A percentile compares a stretch with the other conserved stretches of the same genome.
These are phyloP conservation scores for Anthoptus insignis DNA, from an alignment of 2,888 invertebrate genomes.

Conservation along the genomic window DNA sequence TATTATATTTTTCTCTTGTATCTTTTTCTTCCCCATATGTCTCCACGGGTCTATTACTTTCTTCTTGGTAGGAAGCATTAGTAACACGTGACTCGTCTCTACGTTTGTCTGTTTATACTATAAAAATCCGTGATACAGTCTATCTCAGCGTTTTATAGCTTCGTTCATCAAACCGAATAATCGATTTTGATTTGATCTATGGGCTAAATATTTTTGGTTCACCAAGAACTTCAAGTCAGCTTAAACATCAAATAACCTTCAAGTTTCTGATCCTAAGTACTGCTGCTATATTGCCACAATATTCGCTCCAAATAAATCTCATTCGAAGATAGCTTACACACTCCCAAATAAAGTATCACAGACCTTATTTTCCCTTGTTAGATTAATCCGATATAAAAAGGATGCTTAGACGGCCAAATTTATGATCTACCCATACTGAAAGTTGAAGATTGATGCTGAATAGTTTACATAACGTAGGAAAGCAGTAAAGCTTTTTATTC, in stretches of 20 bases:
- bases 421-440: conserved; percentile 13
- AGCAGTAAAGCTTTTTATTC: not conserved
- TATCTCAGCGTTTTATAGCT: too few species aligned
- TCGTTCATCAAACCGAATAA: too few species aligned
- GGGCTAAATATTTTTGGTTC: too few species aligned
- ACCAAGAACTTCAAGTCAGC: not conserved
- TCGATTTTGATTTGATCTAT: too few species aligned
- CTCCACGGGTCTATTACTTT: too few species aligned
- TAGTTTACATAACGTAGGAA: not conserved
- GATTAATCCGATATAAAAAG: conserved; percentile 12
- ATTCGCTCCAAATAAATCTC: not conserved
- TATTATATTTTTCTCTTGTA: too few species aligned
- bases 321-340: not conserved
- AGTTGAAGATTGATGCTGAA: conserved; percentile 3
- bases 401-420: conserved; percentile 8
- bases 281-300: not conserved
- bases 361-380: conserved; percentile 13
- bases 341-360: conserved; percentile 14
- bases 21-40: too few species aligned
- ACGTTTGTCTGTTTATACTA: too few species aligned
- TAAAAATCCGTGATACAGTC: too few species aligned
- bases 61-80: too few species aligned
- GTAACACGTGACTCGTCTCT: too few species aligned
- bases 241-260: too few species aligned
- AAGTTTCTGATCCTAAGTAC: not conserved